Evolutionary conservation across 2,113 vertebrate species (phyloP).

Genomic region (Embiotoca jacksoni): DNA sequence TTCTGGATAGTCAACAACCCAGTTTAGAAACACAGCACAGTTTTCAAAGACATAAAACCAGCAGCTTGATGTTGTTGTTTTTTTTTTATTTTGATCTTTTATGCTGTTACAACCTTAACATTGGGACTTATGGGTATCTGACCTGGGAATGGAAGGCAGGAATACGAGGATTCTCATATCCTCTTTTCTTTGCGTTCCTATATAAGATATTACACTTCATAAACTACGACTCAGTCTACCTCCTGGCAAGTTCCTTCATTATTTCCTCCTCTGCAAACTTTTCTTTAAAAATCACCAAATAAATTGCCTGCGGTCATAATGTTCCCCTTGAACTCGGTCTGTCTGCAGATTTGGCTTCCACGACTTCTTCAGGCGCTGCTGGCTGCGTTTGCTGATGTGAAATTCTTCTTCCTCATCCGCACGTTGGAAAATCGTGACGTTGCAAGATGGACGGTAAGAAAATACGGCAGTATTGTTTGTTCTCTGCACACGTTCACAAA

Average conservation of each 20-base stretch:
- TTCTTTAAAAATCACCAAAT: not conserved
- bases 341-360: conserved; percentile 91
- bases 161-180: conserved; percentile 91
- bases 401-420: conserved; percentile 87
- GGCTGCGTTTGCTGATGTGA: conserved; percentile 90
- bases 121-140: conserved; percentile 89
- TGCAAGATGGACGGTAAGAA: conserved; percentile 90
- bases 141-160: conserved; percentile 96
- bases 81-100: no score
- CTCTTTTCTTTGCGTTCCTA: conserved; percentile 90
- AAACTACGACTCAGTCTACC: conserved; percentile 84
- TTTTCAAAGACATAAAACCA: no score
- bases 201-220: conserved; percentile 90
- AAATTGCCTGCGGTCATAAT: no score
- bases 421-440: conserved; percentile 84
- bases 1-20: no score
- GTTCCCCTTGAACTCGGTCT: conserved; percentile 5
- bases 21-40: no score
- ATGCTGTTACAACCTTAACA: conserved; percentile 61
- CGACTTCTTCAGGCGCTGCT: conserved; percentile 89
- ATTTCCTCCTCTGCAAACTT: not conserved
- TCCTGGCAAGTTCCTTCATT: conserved; percentile 86
- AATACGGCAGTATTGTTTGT: not conserved
- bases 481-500: not conserved
- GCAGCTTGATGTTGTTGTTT: not conserved